These are phyloP conservation scores for Hydrocynus forskahlii DNA, from an alignment of 2,797 vertebrate species.

Conservation along the genomic window DNA sequence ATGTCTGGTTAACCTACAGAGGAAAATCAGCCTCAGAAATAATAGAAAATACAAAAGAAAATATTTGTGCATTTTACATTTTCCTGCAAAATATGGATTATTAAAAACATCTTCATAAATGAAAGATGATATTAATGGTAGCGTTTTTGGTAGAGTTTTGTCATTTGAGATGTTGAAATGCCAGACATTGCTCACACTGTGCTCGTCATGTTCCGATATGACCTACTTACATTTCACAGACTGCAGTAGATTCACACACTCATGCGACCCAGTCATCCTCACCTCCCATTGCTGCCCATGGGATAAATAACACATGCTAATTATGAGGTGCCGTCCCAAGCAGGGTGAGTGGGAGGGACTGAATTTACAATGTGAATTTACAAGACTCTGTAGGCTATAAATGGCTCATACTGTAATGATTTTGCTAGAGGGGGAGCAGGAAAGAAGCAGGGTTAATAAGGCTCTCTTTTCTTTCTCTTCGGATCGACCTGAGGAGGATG, in stretches of 20 bases:
- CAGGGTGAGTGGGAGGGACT: conserved; percentile 1
- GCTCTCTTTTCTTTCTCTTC: no score
- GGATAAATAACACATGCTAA: not conserved
- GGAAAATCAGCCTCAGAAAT: no score
- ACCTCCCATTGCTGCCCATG: not conserved
- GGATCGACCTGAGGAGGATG: no score
- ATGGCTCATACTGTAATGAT: conserved; percentile 26
- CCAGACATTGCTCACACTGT: not conserved
- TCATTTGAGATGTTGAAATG: not conserved
- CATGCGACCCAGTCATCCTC: not conserved
- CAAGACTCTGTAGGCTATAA: conserved; percentile 33
- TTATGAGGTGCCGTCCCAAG: not conserved
- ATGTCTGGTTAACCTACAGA: no score
- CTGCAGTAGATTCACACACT: not conserved
- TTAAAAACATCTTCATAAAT: no score
- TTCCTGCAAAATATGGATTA: no score
- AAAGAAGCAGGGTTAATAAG: conserved; percentile 18
- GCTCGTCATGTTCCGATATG: not conserved
- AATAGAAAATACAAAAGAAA: no score
- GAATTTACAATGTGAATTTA: conserved; percentile 35
- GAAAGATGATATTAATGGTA: no score
- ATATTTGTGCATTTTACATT: no score
- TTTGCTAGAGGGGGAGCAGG: conserved; percentile 19
- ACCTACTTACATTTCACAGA: conserved; percentile 1
- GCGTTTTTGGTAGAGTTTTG: not conserved